phyloP scores from a whole-genome alignment of 2,113 vertebrate genomes.

The Larimichthys crocea region DNA sequence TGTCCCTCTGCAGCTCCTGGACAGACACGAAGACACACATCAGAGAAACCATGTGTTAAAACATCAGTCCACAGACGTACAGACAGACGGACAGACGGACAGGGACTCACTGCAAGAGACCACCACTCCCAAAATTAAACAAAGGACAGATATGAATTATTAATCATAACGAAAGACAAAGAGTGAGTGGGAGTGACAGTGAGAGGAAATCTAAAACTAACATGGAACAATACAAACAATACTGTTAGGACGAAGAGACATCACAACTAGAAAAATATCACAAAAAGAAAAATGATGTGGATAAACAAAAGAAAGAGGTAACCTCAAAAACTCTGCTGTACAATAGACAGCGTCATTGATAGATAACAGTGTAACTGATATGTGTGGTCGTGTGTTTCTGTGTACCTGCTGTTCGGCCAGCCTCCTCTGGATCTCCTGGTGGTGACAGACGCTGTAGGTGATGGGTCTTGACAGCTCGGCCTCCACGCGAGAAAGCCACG shows the following conservation, averaged over 20 bases:
- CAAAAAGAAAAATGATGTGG: neutral
- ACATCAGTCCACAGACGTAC: constrained; percentile 8
- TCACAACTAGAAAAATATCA: neutral
- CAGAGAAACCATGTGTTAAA: constrained; percentile 19
- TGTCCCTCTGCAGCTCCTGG: constrained; percentile 95
- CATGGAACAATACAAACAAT: neutral
- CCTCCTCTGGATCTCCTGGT: constrained; percentile 94
- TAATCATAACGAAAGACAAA: constrained; percentile 47
- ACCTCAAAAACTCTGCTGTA: neutral
- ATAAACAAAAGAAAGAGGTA: neutral
- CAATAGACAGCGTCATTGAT: too few species aligned
- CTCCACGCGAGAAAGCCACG: constrained; percentile 92
- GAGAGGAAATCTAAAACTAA: neutral
- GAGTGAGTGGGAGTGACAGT: constrained; percentile 12
- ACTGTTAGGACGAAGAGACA: neutral
- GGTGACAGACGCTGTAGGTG: constrained; percentile 91
- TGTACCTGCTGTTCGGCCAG: constrained; percentile 94
- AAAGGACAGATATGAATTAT: constrained; percentile 62
- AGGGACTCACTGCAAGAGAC: neutral
- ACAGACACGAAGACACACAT: constrained; percentile 33
- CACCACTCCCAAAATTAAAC: constrained; percentile 64
- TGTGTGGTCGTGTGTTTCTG: neutral
- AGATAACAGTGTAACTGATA: neutral
- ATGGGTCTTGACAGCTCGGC: constrained; percentile 91
- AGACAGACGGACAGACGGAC: neutral